A percentile compares a stretch with the other conserved stretches of the same genome.
Evolutionary conservation across 2,888 invertebrate species (phyloP).

Genomic region (Catocala fraxini): DNA sequence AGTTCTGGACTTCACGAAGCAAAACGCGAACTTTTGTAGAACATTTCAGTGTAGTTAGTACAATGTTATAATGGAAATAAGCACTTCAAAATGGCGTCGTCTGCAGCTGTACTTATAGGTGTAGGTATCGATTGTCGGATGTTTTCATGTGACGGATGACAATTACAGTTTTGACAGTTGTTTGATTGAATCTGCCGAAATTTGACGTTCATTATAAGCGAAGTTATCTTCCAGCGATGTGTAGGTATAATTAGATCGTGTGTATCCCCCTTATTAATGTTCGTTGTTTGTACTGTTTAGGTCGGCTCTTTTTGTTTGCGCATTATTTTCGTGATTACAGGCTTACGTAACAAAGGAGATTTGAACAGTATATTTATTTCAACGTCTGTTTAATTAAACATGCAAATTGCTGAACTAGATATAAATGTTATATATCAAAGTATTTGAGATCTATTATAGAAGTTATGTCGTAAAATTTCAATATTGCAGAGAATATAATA

Average conservation of each 20-base stretch:
- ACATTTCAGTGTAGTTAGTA: slow-evolving; percentile 88
- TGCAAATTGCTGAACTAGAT: background rate
- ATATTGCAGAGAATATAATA: slow-evolving; percentile 17
- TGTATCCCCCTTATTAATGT: slow-evolving; percentile 14
- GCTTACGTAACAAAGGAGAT: slow-evolving; percentile 34
- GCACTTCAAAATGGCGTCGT: slow-evolving; percentile 87
- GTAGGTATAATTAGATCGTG: background rate
- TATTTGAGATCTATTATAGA: background rate
- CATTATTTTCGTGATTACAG: slow-evolving; percentile 21
- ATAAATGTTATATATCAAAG: too few relatives aligned
- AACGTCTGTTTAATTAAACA: background rate
- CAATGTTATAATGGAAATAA: slow-evolving; percentile 88
- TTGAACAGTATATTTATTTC: slow-evolving; percentile 8
- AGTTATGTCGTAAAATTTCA: slow-evolving; percentile 18
- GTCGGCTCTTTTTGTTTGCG: slow-evolving; percentile 17
- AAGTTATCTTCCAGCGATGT: background rate
- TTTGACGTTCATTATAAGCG: slow-evolving; percentile 19
- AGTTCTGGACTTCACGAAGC: slow-evolving; percentile 87
- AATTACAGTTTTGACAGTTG: slow-evolving; percentile 59
- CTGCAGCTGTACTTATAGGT: slow-evolving; percentile 77
- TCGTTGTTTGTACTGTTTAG: slow-evolving; percentile 32
- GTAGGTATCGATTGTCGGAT: slow-evolving; percentile 73
- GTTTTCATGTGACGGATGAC: slow-evolving; percentile 65
- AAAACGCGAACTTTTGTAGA: slow-evolving; percentile 88
- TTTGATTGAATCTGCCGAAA: slow-evolving; percentile 41